A percentile compares a stretch with the other conserved stretches of the same genome.
Evolutionary conservation across 2,888 invertebrate genomes (phyloP).

Genomic region (Lycaena phlaeas): DNA sequence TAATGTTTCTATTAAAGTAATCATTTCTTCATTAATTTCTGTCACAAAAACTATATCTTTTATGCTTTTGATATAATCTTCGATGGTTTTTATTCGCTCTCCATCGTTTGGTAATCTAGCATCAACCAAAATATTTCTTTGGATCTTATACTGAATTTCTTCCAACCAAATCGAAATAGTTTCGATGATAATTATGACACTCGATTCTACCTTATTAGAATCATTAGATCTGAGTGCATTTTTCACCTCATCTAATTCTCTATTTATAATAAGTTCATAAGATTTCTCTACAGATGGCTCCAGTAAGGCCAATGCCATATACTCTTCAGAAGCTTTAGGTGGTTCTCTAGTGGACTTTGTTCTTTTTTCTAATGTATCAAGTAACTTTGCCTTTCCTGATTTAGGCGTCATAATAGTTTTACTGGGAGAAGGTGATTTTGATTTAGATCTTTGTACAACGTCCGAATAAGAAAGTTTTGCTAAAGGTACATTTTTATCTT

Average conservation of each 20-base stretch:
- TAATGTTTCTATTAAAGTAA: conserved; percentile 75
- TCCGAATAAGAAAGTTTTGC: conserved; percentile 59
- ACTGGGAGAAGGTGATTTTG: conserved; percentile 62
- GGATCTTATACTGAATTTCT: conserved; percentile 86
- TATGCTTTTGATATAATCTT: conserved; percentile 73
- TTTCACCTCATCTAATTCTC: conserved; percentile 72
- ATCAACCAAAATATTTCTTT: conserved; percentile 40
- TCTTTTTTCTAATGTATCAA: conserved; percentile 52
- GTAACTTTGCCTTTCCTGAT: conserved; percentile 46
- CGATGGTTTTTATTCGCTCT: conserved; percentile 47
- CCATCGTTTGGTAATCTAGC: conserved; percentile 34
- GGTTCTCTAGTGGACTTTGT: conserved; percentile 40
- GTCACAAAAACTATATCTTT: conserved; percentile 77
- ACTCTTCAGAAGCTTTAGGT: conserved; percentile 35
- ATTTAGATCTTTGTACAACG: conserved; percentile 62
- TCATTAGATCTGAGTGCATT: conserved; percentile 74
- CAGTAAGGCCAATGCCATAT: conserved; percentile 44
- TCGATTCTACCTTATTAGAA: conserved; percentile 75
- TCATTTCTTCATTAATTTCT: conserved; percentile 78
- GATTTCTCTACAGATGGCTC: conserved; percentile 59
- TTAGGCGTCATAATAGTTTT: conserved; percentile 39
- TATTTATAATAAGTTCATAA: conserved; percentile 69
- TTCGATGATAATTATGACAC: conserved; percentile 82
- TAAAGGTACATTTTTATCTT: conserved; percentile 23
- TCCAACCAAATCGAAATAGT: conserved; percentile 89